phyloP scores from a whole-genome alignment of 2,113 vertebrate genomes.

The Pterocles orientalis region DNA sequence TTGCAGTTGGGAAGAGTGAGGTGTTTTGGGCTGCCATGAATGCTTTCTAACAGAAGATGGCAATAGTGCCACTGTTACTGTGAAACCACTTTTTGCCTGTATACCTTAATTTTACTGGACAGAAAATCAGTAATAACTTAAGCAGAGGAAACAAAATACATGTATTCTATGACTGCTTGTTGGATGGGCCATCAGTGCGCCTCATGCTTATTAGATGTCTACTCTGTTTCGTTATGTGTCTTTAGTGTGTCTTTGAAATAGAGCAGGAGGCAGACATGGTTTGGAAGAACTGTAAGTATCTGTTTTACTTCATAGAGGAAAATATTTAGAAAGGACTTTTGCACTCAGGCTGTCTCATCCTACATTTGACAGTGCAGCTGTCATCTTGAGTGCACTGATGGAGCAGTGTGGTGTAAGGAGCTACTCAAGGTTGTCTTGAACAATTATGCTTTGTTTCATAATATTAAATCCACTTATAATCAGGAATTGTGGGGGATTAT shows the following conservation, averaged over 20 bases:
- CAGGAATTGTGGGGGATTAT: slow-evolving; percentile 2
- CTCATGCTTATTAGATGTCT: neutral
- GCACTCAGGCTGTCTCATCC: neutral
- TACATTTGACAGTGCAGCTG: neutral
- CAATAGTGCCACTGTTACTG: neutral
- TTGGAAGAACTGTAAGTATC: neutral
- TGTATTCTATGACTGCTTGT: neutral
- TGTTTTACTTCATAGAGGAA: neutral
- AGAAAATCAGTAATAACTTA: slow-evolving; percentile 12
- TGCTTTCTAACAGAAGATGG: slow-evolving; percentile 34
- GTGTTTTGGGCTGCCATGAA: neutral
- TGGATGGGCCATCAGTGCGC: neutral
- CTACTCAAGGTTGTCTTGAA: neutral
- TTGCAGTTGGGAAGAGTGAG: fast-evolving
- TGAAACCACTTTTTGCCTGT: neutral
- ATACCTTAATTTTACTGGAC: neutral
- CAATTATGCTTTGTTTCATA: slow-evolving; percentile 19
- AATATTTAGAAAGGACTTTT: neutral
- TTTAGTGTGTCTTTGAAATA: neutral
- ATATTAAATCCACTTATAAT: slow-evolving; percentile 24
- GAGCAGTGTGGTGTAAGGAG: neutral
- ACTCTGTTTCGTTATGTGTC: neutral
- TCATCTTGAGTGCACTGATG: neutral
- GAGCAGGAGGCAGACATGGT: neutral
- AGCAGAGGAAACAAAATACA: neutral